phyloP scores from a whole-genome alignment of 2,113 vertebrate genomes.

The Elaphurus davidianus region DNA sequence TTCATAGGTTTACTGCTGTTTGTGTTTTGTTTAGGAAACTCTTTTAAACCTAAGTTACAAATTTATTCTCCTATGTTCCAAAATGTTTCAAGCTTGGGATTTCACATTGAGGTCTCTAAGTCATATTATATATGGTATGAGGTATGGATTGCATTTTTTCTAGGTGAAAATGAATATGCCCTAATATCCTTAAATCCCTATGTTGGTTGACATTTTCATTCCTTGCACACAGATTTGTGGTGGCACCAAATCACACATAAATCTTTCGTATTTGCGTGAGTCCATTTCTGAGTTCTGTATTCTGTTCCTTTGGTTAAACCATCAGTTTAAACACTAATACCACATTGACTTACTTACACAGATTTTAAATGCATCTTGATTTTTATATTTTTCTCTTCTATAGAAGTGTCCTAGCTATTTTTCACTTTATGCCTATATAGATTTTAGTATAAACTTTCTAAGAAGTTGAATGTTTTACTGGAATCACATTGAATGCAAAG shows the following conservation, averaged over 20 bases:
- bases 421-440: neutral
- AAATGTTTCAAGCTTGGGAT: neutral
- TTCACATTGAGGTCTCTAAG: neutral
- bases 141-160: neutral
- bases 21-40: neutral
- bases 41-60: neutral
- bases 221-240: neutral
- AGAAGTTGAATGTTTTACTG: neutral
- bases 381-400: neutral
- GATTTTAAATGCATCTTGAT: neutral
- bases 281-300: neutral
- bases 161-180: neutral
- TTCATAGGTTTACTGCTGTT: neutral
- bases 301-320: neutral
- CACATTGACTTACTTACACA: neutral
- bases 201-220: neutral
- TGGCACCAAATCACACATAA: neutral
- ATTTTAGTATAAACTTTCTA: neutral
- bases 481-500: neutral
- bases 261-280: neutral
- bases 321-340: neutral
- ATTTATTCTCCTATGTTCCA: neutral
- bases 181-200: neutral
- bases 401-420: neutral
- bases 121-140: neutral